These are phyloP conservation scores for Strix aluco DNA, from an alignment of 2,113 vertebrate species.

Conservation along the genomic window DNA sequence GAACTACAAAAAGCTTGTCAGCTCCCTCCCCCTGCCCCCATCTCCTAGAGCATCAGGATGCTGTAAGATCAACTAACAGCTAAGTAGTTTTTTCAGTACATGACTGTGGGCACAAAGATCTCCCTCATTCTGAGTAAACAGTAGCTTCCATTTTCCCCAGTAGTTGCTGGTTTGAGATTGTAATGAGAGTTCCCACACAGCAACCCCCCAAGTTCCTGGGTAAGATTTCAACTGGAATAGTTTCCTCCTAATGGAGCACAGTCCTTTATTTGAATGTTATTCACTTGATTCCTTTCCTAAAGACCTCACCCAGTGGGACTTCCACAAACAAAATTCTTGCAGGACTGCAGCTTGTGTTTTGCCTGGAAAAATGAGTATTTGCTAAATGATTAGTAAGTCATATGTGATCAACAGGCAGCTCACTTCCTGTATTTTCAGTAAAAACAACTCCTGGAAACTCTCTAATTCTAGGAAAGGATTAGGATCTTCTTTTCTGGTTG, in stretches of 20 bases:
- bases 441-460: background rate
- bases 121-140: constrained; percentile 50
- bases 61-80: constrained; percentile 45
- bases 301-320: background rate
- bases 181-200: constrained; percentile 42
- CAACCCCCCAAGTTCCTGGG: constrained; percentile 39
- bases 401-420: background rate
- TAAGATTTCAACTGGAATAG: constrained; percentile 58
- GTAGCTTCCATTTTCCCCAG: constrained; percentile 49
- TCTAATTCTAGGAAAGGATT: constrained; percentile 1
- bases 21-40: background rate
- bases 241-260: background rate
- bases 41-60: background rate
- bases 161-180: constrained; percentile 6
- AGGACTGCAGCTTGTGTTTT: background rate
- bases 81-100: background rate
- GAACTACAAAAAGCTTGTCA: background rate
- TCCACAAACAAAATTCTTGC: background rate
- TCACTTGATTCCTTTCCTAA: constrained; percentile 11
- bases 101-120: constrained; percentile 18
- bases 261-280: constrained; percentile 32
- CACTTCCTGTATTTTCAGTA: background rate
- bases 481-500: background rate
- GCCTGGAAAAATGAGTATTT: constrained; percentile 38
- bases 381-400: constrained; percentile 1